Evolutionary conservation across 2,797 vertebrate species (phyloP), one percentile per base, ranked within the genome.

Genomic region (Pelobates cultripes): DNA sequence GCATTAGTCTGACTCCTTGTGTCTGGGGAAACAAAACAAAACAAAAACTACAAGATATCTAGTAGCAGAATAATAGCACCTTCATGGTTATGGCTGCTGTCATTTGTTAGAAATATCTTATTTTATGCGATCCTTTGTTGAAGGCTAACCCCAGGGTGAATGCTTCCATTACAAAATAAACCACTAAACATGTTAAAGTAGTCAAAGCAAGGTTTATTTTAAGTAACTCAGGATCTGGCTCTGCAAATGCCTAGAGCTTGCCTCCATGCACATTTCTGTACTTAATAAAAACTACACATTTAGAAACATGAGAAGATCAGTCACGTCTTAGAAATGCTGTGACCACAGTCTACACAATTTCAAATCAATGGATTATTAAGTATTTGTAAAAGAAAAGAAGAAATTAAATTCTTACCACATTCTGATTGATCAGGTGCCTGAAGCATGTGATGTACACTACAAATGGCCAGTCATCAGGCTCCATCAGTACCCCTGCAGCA

Each of bases 391-490:
- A 79, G 10, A 45, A 60, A 28, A 77, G 69, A 78, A 1, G 47
- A 6, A 57, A 57, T 4, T 0, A 57, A 12, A 15, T 57, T 40
- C 95, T 96, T 93, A 99, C 98, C 93, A 93, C 88, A 82, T 90
- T 92, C 72, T 94, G 92, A 85, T 91, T 95, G 63, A 93, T 91
- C 57, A 96, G 97, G 90, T 99, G 97, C 88, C 96, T 95, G 87
- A 96, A 96, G 92, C 98, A 99, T 0, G 95, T 98, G 91, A 98
- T 94, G 85, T 96, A 97, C 90, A 99, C 96, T 72, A 97, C 96
- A 51, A 96, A 97, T 0, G 97, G 98, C 97, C 97, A 99, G 82
- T 99, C 97, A 53, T 97, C 95, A 0, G 97, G 96, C 89, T 97
- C 95, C 96, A 99, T 98, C 80, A 93, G 87, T 5, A 99, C 95